These are phyloP conservation scores for Nephrotoma flavescens DNA, from an alignment of 2,888 invertebrate species.

Conservation along the genomic window DNA sequence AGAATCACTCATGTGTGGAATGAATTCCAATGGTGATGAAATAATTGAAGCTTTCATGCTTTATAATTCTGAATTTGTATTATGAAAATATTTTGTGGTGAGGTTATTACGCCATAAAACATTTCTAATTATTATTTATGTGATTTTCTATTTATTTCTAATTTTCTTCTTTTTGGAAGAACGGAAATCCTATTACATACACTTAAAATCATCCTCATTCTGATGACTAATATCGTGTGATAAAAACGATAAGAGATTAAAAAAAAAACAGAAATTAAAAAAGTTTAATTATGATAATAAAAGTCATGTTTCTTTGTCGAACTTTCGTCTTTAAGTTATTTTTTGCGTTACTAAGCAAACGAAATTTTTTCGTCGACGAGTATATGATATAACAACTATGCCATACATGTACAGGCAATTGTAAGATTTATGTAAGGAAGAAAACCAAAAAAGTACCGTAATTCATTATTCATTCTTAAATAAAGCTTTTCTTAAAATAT, in stretches of 20 bases:
- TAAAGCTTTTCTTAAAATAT: not conserved
- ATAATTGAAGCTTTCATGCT: not conserved
- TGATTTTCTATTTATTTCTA: not conserved
- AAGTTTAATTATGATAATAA: not conserved
- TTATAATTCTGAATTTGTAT: not conserved
- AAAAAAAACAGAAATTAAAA: not conserved
- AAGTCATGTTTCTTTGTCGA: not conserved
- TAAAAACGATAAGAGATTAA: not conserved
- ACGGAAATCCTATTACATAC: not conserved
- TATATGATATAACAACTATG: not conserved
- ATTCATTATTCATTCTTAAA: not conserved
- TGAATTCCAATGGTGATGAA: not conserved
- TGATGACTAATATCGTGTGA: not conserved
- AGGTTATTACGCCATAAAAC: not conserved
- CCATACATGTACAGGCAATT: not conserved
- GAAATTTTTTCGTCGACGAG: not conserved
- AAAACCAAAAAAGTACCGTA: not conserved
- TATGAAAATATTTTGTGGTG: not conserved
- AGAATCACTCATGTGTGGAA: not conserved
- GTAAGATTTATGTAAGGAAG: not conserved
- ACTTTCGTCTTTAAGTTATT: not conserved
- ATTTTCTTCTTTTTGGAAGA: no score
- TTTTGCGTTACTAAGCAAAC: not conserved
- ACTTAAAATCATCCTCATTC: not conserved
- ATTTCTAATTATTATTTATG: not conserved